Conservation (phyloP, 2,113 vertebrate species). For the Procapra przewalskii region DNA sequence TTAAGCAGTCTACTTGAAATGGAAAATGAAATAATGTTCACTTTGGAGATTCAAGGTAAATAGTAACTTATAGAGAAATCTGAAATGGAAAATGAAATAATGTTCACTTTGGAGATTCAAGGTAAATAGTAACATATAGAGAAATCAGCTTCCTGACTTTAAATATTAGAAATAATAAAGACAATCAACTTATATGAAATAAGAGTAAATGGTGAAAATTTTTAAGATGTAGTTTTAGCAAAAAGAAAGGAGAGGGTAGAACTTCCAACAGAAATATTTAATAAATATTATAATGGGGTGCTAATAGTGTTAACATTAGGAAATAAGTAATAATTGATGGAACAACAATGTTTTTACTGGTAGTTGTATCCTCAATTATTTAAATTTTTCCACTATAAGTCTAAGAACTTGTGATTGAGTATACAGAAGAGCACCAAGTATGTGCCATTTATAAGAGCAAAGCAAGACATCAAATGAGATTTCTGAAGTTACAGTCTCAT, state of each 20-base stretch:
- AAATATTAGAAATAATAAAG: neutral
- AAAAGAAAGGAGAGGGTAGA: neutral
- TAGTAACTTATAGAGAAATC: slow-evolving; percentile 30
- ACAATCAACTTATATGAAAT: neutral
- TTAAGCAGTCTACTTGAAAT: neutral
- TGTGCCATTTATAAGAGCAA: neutral
- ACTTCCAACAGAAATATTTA: slow-evolving; percentile 13
- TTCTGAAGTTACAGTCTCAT: slow-evolving; percentile 54
- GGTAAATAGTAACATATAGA: neutral
- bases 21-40: slow-evolving; percentile 22
- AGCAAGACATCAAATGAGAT: slow-evolving; percentile 36
- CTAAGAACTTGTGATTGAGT: neutral
- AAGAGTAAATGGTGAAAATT: neutral
- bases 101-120: neutral
- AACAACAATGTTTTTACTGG: slow-evolving; percentile 11
- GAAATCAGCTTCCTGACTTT: neutral
- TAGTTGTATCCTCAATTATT: slow-evolving; percentile 19
- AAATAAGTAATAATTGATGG: neutral
- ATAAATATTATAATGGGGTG: neutral
- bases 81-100: slow-evolving; percentile 9
- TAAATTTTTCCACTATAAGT: neutral
- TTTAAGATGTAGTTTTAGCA: neutral
- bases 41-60: neutral
- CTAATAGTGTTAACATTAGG: neutral
- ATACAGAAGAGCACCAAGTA: slow-evolving; percentile 11